A percentile compares a stretch with the other conserved stretches of the same genome.
Evolutionary conservation across 2,797 vertebrate genomes (phyloP).

Genomic region (Buceros bicornis): DNA sequence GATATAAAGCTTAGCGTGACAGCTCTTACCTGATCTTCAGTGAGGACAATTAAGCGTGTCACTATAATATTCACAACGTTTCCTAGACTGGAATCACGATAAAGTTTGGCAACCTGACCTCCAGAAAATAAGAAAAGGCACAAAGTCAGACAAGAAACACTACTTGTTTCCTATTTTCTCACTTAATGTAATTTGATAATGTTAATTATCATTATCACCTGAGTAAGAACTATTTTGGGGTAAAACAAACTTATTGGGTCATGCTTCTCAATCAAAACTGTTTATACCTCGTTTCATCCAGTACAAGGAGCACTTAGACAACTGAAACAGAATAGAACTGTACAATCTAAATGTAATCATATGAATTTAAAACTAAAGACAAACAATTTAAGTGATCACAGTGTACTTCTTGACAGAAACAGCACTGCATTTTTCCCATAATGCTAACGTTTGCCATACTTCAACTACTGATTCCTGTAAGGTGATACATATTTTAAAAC

Average conservation of each 20-base stretch:
- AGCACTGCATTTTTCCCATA: background rate
- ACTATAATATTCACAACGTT: slow-evolving; percentile 99
- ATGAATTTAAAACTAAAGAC: background rate
- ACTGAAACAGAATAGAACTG: background rate
- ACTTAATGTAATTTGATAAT: background rate
- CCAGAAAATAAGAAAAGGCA: slow-evolving; percentile 99
- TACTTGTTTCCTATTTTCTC: background rate
- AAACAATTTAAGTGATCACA: background rate
- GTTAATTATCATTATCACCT: background rate
- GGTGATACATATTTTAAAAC: background rate
- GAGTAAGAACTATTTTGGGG: background rate
- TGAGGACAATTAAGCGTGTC: slow-evolving; percentile 96
- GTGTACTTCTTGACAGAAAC: background rate
- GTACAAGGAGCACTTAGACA: background rate
- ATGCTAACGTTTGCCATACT: background rate
- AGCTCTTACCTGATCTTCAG: slow-evolving; percentile 95
- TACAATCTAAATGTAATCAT: background rate
- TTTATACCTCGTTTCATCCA: background rate
- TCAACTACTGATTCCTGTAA: background rate
- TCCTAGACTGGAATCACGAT: slow-evolving; percentile 99
- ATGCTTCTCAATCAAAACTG: background rate
- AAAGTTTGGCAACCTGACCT: slow-evolving; percentile 99
- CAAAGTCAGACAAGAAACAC: slow-evolving; percentile 96
- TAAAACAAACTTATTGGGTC: background rate
- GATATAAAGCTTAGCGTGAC: background rate